Evolutionary conservation across 2,113 vertebrate genomes (phyloP).

Genomic region (Tachysurus vachellii): DNA sequence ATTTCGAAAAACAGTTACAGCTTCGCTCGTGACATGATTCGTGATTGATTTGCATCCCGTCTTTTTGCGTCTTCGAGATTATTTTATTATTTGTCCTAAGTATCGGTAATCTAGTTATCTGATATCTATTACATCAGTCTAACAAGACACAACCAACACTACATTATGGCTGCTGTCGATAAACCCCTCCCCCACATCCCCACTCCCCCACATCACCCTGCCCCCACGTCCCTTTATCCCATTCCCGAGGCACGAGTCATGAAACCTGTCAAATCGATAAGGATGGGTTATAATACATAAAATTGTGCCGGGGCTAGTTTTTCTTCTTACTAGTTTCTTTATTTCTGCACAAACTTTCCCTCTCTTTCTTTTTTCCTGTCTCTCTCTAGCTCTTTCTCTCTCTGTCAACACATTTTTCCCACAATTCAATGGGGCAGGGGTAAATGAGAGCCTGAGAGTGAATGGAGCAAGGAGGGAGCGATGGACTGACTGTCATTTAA

Average conservation of each 20-base stretch:
- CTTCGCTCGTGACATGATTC: slow-evolving; percentile 59
- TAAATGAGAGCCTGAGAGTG: slow-evolving; percentile 52
- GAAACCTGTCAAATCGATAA: slow-evolving; percentile 65
- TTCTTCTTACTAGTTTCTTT: slow-evolving; percentile 43
- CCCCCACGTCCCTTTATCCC: background rate
- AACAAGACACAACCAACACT: slow-evolving; percentile 62
- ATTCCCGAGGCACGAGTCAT: slow-evolving; percentile 31
- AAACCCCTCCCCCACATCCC: slow-evolving; percentile 53
- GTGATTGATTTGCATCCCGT: slow-evolving; percentile 38
- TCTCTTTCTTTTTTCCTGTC: slow-evolving; percentile 34
- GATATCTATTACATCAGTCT: slow-evolving; percentile 63
- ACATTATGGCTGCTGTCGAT: slow-evolving; percentile 62
- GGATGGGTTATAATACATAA: slow-evolving; percentile 71
- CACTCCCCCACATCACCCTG: background rate
- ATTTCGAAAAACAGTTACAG: slow-evolving; percentile 67
- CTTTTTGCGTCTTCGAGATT: background rate
- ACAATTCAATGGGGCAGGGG: slow-evolving; percentile 35
- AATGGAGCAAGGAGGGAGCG: slow-evolving; percentile 55
- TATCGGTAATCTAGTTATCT: slow-evolving; percentile 47
- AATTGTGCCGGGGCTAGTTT: slow-evolving; percentile 65
- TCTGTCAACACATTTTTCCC: slow-evolving; percentile 41
- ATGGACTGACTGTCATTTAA: slow-evolving; percentile 66
- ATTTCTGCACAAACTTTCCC: slow-evolving; percentile 59
- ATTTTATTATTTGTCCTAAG: slow-evolving; percentile 10
- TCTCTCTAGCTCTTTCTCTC: slow-evolving; percentile 46